Evolutionary conservation across 2,113 vertebrate genomes (phyloP).

Genomic region (Sprattus sprattus): DNA sequence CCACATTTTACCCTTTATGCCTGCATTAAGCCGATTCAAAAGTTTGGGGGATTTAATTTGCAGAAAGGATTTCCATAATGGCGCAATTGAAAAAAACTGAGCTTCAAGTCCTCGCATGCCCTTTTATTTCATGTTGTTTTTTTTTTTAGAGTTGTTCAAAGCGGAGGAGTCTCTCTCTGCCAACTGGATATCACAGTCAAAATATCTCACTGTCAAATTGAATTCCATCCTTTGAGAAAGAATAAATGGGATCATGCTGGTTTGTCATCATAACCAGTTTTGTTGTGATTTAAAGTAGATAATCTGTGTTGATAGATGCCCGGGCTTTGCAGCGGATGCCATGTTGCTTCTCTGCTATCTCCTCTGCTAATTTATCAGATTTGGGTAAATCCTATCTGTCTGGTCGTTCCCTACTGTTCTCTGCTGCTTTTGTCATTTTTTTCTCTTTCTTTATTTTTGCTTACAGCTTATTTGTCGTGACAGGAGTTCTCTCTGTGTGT

Average conservation of each 20-base stretch:
- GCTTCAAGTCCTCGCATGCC: neutral
- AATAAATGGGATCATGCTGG: neutral
- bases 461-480: neutral
- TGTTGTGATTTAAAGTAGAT: constrained; percentile 2
- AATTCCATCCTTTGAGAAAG: neutral
- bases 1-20: neutral
- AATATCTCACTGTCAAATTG: neutral
- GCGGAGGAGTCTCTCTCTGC: constrained; percentile 6
- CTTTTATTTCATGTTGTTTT: neutral
- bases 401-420: constrained; percentile 36
- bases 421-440: constrained; percentile 29
- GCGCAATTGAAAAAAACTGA: neutral
- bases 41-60: neutral
- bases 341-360: constrained; percentile 31
- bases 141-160: neutral
- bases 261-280: constrained; percentile 9
- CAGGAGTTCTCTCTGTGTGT: neutral
- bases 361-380: constrained; percentile 56
- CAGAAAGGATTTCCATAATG: neutral
- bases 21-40: neutral
- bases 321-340: neutral
- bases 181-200: constrained; percentile 11
- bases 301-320: neutral
- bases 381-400: constrained; percentile 38
- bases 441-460: neutral